Base-by-base conservation (phyloP, 2,888 invertebrate genomes). In the Cephus pulcher region DNA sequence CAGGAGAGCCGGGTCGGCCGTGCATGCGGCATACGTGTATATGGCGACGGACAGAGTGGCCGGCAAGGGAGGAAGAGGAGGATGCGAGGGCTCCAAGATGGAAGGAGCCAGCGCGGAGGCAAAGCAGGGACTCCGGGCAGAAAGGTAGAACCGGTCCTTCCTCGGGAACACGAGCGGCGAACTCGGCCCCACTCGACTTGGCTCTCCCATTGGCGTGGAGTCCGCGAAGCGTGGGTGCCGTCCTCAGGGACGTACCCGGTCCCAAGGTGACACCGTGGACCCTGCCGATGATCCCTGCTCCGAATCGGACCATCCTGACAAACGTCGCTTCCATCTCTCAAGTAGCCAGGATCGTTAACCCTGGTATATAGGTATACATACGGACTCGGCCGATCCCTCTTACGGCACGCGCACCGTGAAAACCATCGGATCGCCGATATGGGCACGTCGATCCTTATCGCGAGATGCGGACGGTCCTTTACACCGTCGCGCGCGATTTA, bases 111-210 rank as follows among this genome's bases (percentile, higher is more conserved):
- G 74, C 23, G 35, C 12, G 32, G 74, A 34, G 37, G 35, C 23
- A 34, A 74, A 34, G 74, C 74, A 74, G 74, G 30, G 74, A 35
- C 34, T 74, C 12, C 74, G 35, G 32, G 34, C 30, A 34, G 74
- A 74, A 34, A 34, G 35, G 30, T 85, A 86, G 86, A 88, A 88
- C 88, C 88, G 88, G 88, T 88, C 88, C 86, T 85, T 82, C 80
- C 78, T 82, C 82, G 80, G 81, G 71, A 71, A 34, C 33, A 33
- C 71, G 71, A 71, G 4, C 71, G 32, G 71, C 71, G 32, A 71
- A 33, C 82, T 82, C 75, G 80, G 75, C 81, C 80, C 79, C 78
- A 77, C 82, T 84, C 86, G 83, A 83, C 84, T 86, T 82, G 84
- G 78, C 33, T 33, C 80, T 79, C 78, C 82, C 88, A 88, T 88